Conservation (phyloP, 2,797 vertebrate species). For the Cynodonichthys magdalenae region DNA sequence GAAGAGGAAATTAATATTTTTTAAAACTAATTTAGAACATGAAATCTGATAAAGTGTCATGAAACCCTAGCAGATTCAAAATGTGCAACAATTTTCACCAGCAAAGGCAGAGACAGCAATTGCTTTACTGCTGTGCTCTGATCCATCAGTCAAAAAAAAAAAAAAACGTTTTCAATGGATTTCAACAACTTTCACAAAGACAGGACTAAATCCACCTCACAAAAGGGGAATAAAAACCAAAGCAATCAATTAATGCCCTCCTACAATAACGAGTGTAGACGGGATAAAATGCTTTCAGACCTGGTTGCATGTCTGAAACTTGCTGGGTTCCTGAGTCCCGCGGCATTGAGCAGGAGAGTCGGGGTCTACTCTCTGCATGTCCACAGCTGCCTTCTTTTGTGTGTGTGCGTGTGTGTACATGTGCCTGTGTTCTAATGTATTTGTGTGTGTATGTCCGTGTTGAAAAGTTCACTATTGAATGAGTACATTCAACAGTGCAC, state of each 20-base stretch:
- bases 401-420: conserved; percentile 44
- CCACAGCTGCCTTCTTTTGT: conserved; percentile 56
- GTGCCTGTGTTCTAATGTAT: conserved; percentile 46
- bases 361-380: conserved; percentile 55
- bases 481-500: conserved; percentile 70
- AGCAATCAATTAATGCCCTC: conserved; percentile 75
- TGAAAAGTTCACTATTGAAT: conserved; percentile 73
- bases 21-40: conserved; percentile 51
- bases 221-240: conserved; percentile 68
- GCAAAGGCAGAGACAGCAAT: conserved; percentile 58
- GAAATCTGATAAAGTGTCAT: conserved; percentile 64
- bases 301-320: conserved; percentile 54
- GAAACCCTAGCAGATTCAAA: conserved; percentile 66
- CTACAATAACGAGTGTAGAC: conserved; percentile 54
- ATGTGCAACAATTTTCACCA: conserved; percentile 62
- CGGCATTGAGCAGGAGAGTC: conserved; percentile 63
- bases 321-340: conserved; percentile 53
- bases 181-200: conserved; percentile 67
- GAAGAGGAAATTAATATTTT: conserved; percentile 43
- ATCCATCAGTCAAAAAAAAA: conserved; percentile 45
- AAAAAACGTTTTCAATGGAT: conserved; percentile 67
- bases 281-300: conserved; percentile 70
- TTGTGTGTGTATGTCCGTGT: conserved; percentile 34
- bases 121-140: conserved; percentile 58
- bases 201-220: conserved; percentile 62